A percentile compares a stretch with the other conserved stretches of the same genome.
These are phyloP conservation scores for Arbacia lixula DNA, from an alignment of 53 echinoderm and acorn worm species.

Conservation along the genomic window DNA sequence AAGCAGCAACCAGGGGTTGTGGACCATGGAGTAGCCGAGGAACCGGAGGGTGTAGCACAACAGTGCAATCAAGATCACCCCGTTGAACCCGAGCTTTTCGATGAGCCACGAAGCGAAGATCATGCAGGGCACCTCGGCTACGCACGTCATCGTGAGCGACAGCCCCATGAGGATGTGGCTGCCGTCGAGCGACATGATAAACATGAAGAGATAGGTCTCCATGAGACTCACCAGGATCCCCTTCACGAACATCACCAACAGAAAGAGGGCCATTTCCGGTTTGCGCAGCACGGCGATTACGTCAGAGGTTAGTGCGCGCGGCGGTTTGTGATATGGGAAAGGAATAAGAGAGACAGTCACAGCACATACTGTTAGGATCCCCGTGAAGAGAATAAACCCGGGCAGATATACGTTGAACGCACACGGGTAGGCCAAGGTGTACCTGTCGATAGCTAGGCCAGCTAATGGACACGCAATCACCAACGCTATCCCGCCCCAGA, in stretches of 20 bases:
- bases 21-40: constrained; percentile 66
- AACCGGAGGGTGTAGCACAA: constrained; percentile 69
- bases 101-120: constrained; percentile 68
- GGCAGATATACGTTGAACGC: too few species aligned
- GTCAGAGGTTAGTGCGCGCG: too few species aligned
- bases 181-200: constrained; percentile 50
- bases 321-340: too few species aligned
- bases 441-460: too few species aligned
- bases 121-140: constrained; percentile 66
- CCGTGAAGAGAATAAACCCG: too few species aligned
- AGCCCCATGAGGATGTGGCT: constrained; percentile 67
- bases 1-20: constrained; percentile 63
- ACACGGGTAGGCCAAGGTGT: too few species aligned
- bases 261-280: background rate
- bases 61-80: too few species aligned
- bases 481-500: too few species aligned
- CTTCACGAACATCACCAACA: background rate
- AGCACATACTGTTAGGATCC: too few species aligned
- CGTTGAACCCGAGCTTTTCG: constrained; percentile 51
- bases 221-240: constrained; percentile 68
- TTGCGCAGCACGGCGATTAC: constrained; percentile 8
- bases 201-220: constrained; percentile 62
- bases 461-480: too few species aligned
- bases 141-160: constrained; percentile 55
- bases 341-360: too few species aligned